A percentile compares a stretch with the other conserved stretches of the same genome.
Conservation (phyloP, 2,113 vertebrate genomes). For the Eonycteris spelaea region DNA sequence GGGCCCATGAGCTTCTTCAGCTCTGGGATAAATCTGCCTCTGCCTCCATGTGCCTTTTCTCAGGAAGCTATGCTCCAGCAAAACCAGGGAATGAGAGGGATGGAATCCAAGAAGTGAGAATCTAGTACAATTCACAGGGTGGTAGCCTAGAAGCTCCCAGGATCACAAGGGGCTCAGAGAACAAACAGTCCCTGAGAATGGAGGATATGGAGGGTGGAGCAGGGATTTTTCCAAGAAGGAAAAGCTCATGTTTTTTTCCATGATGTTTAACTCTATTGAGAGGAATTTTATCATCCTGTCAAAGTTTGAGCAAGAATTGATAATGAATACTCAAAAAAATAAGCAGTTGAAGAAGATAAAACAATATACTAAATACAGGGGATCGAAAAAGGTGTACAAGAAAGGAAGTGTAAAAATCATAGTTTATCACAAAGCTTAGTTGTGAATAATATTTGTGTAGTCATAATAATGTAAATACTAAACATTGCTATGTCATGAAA, state of each 20-base stretch:
- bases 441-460: background rate
- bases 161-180: background rate
- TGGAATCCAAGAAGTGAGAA: background rate
- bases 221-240: background rate
- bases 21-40: background rate
- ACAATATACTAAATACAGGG: background rate
- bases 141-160: background rate
- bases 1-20: fast-evolving
- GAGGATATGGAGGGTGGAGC: background rate
- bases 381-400: background rate
- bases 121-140: background rate
- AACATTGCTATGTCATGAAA: background rate
- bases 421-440: background rate
- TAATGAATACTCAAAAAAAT: background rate
- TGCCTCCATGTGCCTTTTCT: background rate
- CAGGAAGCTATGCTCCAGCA: background rate
- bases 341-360: background rate
- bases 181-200: background rate
- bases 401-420: background rate
- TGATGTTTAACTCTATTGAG: background rate
- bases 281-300: background rate
- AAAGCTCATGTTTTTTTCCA: background rate
- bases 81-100: background rate
- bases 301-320: background rate
- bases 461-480: background rate